Percentiles rank a stretch among this genome's conserved stretches.
phyloP scores from a whole-genome alignment of 1,140 invertebrate genomes.

The Cyclina sinensis region DNA sequence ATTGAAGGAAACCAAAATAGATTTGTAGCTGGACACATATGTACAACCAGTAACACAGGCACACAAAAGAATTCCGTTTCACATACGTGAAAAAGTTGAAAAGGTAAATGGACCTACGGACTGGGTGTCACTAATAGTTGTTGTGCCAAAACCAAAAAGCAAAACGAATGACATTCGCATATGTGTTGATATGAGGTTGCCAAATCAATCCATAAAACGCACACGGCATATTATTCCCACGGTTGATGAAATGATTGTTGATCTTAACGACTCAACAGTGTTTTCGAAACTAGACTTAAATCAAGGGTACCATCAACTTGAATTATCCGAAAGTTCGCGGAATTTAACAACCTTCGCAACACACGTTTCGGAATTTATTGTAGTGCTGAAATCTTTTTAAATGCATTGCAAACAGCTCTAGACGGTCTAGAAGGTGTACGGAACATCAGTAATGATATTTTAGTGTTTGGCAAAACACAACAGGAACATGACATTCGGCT shows the following conservation, averaged over 20 bases:
- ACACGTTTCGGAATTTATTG: slow-evolving; percentile 68
- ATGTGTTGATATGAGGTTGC: slow-evolving; percentile 73
- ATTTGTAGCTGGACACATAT: no score
- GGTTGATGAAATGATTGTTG: slow-evolving; percentile 57
- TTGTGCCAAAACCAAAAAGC: slow-evolving; percentile 72
- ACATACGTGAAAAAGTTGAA: slow-evolving; percentile 16
- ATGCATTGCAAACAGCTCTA: slow-evolving; percentile 45
- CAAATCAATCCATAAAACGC: slow-evolving; percentile 65
- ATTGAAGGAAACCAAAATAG: no score
- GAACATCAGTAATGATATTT: slow-evolving; percentile 74
- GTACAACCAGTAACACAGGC: neutral
- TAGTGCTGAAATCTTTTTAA: slow-evolving; percentile 73
- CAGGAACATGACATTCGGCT: slow-evolving; percentile 75
- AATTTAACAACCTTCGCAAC: slow-evolving; percentile 73
- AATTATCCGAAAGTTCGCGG: slow-evolving; percentile 60
- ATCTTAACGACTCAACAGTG: slow-evolving; percentile 47
- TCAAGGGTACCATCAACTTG: slow-evolving; percentile 76
- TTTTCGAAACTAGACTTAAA: slow-evolving; percentile 67
- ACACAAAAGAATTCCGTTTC: neutral
- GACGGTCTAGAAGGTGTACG: slow-evolving; percentile 55
- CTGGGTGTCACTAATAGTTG: slow-evolving; percentile 36
- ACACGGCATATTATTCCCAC: slow-evolving; percentile 69
- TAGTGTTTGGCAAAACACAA: slow-evolving; percentile 51
- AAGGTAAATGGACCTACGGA: neutral
- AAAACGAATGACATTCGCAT: slow-evolving; percentile 58